phyloP scores from a whole-genome alignment of 2,797 vertebrate genomes.

The Setipinna tenuifilis region DNA sequence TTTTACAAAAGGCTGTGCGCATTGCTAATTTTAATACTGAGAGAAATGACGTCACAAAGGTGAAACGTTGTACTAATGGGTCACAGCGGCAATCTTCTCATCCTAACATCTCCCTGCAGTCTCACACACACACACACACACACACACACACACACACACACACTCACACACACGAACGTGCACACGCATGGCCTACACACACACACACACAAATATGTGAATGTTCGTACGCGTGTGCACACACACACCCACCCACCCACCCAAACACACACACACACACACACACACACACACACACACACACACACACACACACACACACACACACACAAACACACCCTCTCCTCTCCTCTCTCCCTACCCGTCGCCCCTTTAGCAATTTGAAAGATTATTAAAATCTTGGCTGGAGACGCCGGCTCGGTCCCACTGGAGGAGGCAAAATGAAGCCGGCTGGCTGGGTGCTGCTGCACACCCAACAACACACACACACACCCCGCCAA shows the following conservation, averaged over 20 bases:
- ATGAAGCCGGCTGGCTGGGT: not conserved
- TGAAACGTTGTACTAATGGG: not conserved
- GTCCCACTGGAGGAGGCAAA: not conserved
- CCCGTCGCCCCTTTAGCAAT: not conserved
- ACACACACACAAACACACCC: not conserved
- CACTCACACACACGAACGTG: not conserved
- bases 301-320: conserved; percentile 2
- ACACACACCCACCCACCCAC: not conserved
- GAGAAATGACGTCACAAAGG: not conserved
- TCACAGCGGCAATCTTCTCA: not conserved
- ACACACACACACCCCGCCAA: not conserved
- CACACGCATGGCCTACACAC: not conserved
- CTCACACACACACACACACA: not conserved
- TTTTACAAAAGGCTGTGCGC: not conserved
- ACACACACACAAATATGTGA: not conserved
- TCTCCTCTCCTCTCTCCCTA: not conserved
- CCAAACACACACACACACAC: not conserved
- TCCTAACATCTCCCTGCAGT: not conserved
- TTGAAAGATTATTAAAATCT: conserved; percentile 18
- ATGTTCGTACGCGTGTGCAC: not conserved
- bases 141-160: not conserved
- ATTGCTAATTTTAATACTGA: not conserved
- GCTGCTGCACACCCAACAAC: not conserved
- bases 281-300: conserved; percentile 12
- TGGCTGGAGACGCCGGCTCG: not conserved